Base-by-base conservation (phyloP, 2,888 invertebrate genomes). In the Plagiodera versicolora region DNA sequence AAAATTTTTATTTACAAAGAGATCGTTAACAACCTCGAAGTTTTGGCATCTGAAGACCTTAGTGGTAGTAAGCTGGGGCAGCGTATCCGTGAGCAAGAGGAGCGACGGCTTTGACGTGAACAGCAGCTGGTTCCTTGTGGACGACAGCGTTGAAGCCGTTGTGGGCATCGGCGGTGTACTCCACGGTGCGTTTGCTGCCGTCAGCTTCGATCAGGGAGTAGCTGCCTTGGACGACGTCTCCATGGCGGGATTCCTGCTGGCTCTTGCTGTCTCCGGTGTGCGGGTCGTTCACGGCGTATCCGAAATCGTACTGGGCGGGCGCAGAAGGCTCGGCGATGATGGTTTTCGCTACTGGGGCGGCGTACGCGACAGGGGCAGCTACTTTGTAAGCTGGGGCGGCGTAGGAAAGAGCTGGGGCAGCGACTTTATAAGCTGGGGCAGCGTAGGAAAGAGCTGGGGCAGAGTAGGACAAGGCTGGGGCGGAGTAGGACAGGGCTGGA, bases 161-260 rank as follows among this genome's bases (percentile, higher is more conserved):
- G 61, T 78, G 79, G 1, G 80, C 76, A 70, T 83, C 84, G 20
- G 84, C 82, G 57, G 79, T 79, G 74, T 84, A 84, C 18, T 83
- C 80, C n/a, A 84, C 84, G 35, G 80, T 77, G 61, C 84, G 80
- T 56, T 78, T 79, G 67, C 79, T 79, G 32, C 84, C 84, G 75
- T 84, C 84, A 19, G 84, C 72, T 64, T 84, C 84, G 65, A 84
- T 75, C 2, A 84, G 72, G 56, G 82, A 81, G 69, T 84, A 84
- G 66, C 79, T 75, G 4, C 84, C 84, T 61, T 82, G 80, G 18
- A 84, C 84, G 58, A 75, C 78, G 72, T 84, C 83, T 56, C 83
- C 84, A 68, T 81, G 79, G 62, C 84, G 82, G 1, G 77, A 60
- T 75, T 84, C 84, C 65, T 82, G 81, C 67, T 84, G 84, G 67